These are phyloP conservation scores for Ecliptopera silaceata DNA, from an alignment of 2,888 invertebrate species.

Conservation along the genomic window DNA sequence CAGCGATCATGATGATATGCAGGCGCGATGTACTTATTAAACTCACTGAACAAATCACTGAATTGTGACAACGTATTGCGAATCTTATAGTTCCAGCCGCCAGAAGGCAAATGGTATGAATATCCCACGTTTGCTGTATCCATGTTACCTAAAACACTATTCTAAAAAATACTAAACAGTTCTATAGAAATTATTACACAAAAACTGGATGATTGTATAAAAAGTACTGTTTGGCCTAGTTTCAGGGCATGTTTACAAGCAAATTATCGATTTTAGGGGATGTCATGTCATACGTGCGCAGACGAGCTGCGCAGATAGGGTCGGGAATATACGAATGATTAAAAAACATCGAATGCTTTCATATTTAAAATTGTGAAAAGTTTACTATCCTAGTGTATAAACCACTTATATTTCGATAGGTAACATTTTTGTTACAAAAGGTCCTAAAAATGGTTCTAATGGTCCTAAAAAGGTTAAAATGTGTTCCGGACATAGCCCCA, in stretches of 20 bases:
- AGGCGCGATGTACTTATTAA: conserved; percentile 97
- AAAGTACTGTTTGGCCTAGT: conserved; percentile 61
- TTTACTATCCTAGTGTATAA: too few relatives aligned
- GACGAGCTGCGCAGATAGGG: conserved; percentile 25
- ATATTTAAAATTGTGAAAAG: not conserved
- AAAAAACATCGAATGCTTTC: not conserved
- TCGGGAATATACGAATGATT: conserved; percentile 6
- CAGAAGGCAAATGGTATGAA: conserved; percentile 91
- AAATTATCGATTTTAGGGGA: conserved; percentile 36
- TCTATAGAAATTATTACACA: conserved; percentile 57
- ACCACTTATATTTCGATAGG: too few relatives aligned
- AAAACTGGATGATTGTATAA: conserved; percentile 48
- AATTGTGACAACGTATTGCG: conserved; percentile 93
- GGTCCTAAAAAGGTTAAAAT: too few relatives aligned
- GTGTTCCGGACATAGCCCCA: too few relatives aligned
- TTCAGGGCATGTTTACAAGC: conserved; percentile 78
- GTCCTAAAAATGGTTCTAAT: too few relatives aligned
- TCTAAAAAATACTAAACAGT: conserved; percentile 1
- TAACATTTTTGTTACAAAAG: too few relatives aligned
- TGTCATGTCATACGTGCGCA: conserved; percentile 23
- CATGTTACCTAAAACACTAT: conserved; percentile 50
- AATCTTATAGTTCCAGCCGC: conserved; percentile 89
- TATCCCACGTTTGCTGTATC: conserved; percentile 89
- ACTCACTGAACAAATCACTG: conserved; percentile 97
- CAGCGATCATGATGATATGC: conserved; percentile 98